Evolutionary conservation across 1,140 invertebrate species (phyloP).

Genomic region (Pseudachorutes palmiensis): DNA sequence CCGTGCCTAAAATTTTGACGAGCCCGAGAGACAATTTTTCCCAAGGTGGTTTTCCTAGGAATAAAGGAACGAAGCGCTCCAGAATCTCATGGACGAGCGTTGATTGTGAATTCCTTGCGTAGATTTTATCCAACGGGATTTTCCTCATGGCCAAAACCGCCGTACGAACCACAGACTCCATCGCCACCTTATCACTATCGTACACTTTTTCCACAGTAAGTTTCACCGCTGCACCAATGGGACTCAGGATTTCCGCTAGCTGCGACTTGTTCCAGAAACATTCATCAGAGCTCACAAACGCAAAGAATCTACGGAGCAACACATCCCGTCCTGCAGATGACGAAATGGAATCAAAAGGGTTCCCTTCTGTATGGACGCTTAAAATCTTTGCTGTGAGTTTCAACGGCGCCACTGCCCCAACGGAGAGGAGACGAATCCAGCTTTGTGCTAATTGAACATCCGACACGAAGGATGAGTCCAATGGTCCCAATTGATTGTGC

Average conservation of each 20-base stretch:
- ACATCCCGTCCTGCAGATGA: not conserved
- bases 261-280: conserved; percentile 6
- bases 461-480: not conserved
- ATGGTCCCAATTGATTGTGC: not conserved
- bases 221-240: not conserved
- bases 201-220: not conserved
- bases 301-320: not conserved
- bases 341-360: not conserved
- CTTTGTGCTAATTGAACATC: not conserved
- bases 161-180: not conserved
- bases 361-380: not conserved
- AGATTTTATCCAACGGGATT: not conserved
- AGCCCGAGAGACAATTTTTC: not conserved
- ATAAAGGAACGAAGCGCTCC: not conserved
- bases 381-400: conserved; percentile 4
- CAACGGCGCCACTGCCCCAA: not conserved
- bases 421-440: conserved; percentile 18
- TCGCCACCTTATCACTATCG: too few species aligned
- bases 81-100: conserved; percentile 11
- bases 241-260: not conserved
- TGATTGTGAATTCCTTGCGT: not conserved
- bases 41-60: conserved; percentile 15
- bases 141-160: not conserved
- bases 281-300: not conserved
- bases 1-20: not conserved